These are phyloP conservation scores for Alloscopus bannaensis DNA, from an alignment of 2,888 invertebrate species.

Conservation along the genomic window DNA sequence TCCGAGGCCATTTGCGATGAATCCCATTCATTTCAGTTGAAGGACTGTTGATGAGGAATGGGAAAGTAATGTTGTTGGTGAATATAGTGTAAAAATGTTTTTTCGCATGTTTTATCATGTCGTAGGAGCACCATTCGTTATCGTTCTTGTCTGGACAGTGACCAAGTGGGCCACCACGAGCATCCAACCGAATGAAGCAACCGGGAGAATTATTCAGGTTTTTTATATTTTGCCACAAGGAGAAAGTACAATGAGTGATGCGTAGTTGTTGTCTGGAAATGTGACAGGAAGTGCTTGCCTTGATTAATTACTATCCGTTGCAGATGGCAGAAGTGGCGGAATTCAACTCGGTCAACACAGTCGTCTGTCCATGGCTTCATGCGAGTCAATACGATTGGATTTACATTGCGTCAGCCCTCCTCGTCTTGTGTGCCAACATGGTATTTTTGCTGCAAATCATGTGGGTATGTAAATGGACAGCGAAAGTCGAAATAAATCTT, in stretches of 20 bases:
- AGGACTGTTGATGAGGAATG: not conserved
- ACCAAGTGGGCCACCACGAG: constrained; percentile 44
- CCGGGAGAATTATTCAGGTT: constrained; percentile 27
- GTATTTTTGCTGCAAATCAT: constrained; percentile 81
- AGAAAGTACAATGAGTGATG: not conserved
- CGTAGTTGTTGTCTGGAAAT: not conserved
- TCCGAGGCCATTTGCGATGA: too few species aligned
- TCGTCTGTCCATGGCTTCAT: constrained; percentile 86
- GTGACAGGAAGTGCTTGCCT: not conserved
- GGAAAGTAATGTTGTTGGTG: not conserved
- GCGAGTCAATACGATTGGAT: constrained; percentile 90
- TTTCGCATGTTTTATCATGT: not conserved
- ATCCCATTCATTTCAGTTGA: not conserved
- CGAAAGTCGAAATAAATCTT: not conserved
- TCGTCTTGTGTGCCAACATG: constrained; percentile 87
- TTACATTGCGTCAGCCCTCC: constrained; percentile 88
- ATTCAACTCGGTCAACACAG: constrained; percentile 31
- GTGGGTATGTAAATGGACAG: constrained; percentile 34
- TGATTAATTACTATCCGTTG: constrained; percentile 1
- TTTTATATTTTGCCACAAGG: too few species aligned
- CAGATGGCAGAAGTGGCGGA: constrained; percentile 41
- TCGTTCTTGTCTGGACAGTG: constrained; percentile 56
- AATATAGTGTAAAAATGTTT: too few species aligned
- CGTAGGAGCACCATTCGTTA: constrained; percentile 54
- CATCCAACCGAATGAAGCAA: constrained; percentile 1